Evolutionary conservation across 2,113 vertebrate species (phyloP).

Genomic region (Scytalopus superciliaris): DNA sequence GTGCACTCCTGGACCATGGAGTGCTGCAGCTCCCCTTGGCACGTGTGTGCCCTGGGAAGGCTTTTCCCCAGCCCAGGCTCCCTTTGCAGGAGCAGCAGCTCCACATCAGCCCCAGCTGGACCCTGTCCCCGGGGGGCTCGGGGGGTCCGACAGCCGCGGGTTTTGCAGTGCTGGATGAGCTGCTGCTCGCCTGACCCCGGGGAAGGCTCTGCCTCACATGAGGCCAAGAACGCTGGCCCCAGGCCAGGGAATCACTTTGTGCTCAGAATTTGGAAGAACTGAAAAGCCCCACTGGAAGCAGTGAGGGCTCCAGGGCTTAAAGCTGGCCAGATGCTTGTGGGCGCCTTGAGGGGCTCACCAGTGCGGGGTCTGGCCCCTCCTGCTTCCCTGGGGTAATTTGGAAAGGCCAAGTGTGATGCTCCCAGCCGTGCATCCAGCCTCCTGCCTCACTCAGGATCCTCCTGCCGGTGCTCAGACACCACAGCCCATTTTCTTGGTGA

Average conservation of each 20-base stretch:
- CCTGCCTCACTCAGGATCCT: neutral
- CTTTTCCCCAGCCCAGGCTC: neutral
- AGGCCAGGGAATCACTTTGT: slow-evolving; percentile 11
- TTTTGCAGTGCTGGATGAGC: neutral
- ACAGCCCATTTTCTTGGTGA: neutral
- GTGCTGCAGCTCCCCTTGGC: neutral
- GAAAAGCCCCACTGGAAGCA: neutral
- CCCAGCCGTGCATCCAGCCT: neutral
- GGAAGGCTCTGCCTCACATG: neutral
- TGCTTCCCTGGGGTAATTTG: neutral
- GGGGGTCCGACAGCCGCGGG: neutral
- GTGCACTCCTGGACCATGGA: rapidly evolving
- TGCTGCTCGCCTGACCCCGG: neutral
- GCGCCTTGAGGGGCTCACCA: rapidly evolving
- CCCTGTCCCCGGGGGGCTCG: rapidly evolving
- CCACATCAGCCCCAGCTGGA: neutral
- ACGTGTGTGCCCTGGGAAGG: rapidly evolving
- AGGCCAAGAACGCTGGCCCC: neutral
- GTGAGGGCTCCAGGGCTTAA: neutral
- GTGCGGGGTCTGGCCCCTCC: rapidly evolving
- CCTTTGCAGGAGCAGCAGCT: neutral
- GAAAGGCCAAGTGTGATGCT: neutral
- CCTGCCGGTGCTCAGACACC: neutral
- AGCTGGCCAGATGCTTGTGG: neutral
- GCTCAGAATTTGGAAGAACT: neutral